Evolutionary conservation across 1,140 invertebrate species (phyloP).

Genomic region (Megalopta genalis): DNA sequence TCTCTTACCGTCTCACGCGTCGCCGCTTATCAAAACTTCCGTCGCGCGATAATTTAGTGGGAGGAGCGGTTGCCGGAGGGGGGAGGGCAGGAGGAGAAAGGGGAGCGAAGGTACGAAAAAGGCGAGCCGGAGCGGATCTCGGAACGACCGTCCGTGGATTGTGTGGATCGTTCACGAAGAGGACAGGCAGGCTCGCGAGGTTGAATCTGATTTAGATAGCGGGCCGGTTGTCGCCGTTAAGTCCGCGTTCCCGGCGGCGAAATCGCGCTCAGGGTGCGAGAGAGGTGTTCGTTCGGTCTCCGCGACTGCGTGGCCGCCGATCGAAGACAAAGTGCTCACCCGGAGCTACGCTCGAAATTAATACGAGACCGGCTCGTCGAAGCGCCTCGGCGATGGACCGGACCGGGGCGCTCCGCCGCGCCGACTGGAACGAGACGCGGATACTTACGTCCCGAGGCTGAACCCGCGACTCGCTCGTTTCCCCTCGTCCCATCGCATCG

Average conservation of each 20-base stretch:
- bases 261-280: conserved; percentile 44
- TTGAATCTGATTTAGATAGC: conserved; percentile 34
- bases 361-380: conserved; percentile 66
- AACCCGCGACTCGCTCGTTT: conserved; percentile 38
- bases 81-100: too few relatives aligned
- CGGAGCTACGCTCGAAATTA: conserved; percentile 66
- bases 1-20: conserved; percentile 1
- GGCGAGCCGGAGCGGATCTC: not conserved
- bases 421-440: conserved; percentile 38
- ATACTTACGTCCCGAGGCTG: conserved; percentile 38
- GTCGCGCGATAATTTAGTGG: conserved; percentile 1
- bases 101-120: not conserved
- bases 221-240: conserved; percentile 29
- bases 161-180: not conserved
- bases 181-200: not conserved
- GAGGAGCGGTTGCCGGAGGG: not conserved
- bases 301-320: conserved; percentile 13
- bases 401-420: conserved; percentile 18
- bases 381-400: not conserved
- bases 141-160: not conserved
- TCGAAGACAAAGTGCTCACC: conserved; percentile 57
- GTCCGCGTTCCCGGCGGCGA: not conserved
- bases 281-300: not conserved
- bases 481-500: conserved; percentile 48
- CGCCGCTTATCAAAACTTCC: conserved; percentile 3